phyloP scores from a whole-genome alignment of 2,797 vertebrate genomes.

The Carapus acus region DNA sequence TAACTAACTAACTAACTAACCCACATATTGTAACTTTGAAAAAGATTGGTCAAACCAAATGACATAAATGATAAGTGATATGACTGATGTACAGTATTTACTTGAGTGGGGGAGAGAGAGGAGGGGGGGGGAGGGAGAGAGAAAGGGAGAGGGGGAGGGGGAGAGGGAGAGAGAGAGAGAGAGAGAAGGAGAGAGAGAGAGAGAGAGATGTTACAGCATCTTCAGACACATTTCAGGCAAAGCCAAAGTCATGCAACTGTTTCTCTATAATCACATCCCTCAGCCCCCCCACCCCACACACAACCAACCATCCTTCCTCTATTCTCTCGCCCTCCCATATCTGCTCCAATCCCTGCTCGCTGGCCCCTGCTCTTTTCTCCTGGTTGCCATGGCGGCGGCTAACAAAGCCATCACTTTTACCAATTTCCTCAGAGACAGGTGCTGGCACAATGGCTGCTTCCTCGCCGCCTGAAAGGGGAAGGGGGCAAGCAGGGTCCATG shows the following conservation, averaged over 20 bases:
- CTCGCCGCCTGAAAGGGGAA: slow-evolving; percentile 77
- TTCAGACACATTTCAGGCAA: slow-evolving; percentile 52
- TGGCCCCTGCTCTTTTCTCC: slow-evolving; percentile 69
- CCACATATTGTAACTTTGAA: too few species aligned
- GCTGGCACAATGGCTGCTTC: slow-evolving; percentile 84
- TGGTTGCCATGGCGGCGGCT: slow-evolving; percentile 73
- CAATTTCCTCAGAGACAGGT: slow-evolving; percentile 87
- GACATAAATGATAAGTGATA: too few species aligned
- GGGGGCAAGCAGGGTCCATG: slow-evolving; percentile 83
- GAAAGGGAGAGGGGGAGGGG: slow-evolving; percentile 57
- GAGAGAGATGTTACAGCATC: slow-evolving; percentile 51
- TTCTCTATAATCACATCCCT: slow-evolving; percentile 55
- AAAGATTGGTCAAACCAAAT: too few species aligned
- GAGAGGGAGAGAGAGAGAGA: slow-evolving; percentile 30
- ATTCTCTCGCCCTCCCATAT: slow-evolving; percentile 69
- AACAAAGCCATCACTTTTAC: slow-evolving; percentile 88
- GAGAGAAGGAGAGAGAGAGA: slow-evolving; percentile 24
- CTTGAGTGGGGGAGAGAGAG: too few species aligned
- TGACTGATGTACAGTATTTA: too few species aligned
- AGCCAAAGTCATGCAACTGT: slow-evolving; percentile 58
- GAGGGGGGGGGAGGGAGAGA: too few species aligned
- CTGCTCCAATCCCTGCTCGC: slow-evolving; percentile 71
- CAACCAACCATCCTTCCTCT: slow-evolving; percentile 47
- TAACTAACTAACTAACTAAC: too few species aligned
- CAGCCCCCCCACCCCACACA: slow-evolving; percentile 49